Base-by-base conservation (phyloP, 1,140 invertebrate species). In the Rhynchophorus ferrugineus region DNA sequence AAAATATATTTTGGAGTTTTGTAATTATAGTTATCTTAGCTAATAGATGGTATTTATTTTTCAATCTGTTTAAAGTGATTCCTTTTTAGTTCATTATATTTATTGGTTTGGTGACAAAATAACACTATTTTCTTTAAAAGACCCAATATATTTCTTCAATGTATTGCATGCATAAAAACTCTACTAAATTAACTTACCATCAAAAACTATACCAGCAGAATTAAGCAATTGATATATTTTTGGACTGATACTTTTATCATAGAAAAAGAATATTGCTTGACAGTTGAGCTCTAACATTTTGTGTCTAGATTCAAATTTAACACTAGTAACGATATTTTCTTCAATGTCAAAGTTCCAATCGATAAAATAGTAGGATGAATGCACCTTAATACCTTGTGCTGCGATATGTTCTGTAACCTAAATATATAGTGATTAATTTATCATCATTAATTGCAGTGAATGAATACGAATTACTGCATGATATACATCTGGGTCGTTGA, bases 121-220 rank as follows among this genome's bases (percentile, higher is more conserved):
- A n/a, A n/a, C n/a, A n/a, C n/a, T n/a, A n/a, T n/a, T n/a, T n/a
- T n/a, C n/a, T n/a, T n/a, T n/a, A n/a, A n/a, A n/a, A n/a, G n/a
- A n/a, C n/a, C n/a, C n/a, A n/a, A n/a, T n/a, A n/a, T n/a, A n/a
- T n/a, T n/a, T n/a, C n/a, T n/a, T n/a, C n/a, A n/a, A n/a, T n/a
- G n/a, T n/a, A n/a, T n/a, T n/a, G n/a, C n/a, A n/a, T n/a, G n/a
- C n/a, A n/a, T n/a, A n/a, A n/a, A n/a, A n/a, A n/a, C n/a, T n/a
- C n/a, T n/a, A n/a, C n/a, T n/a, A n/a, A n/a, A n/a, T n/a, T n/a
- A n/a, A n/a, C n/a, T 57, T 50, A 22, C 80, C 82, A 61, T 87
- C 81, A 67, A 82, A 88, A 2, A 85, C 79, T 6, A 89, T 62
- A 21, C 80, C 83, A 13, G 79, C 72, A 49, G 77, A 73, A 37